Evolutionary conservation across 2,797 vertebrate species (phyloP), one percentile per base, ranked within the genome.

Genomic region (Pangasius larnaudii): DNA sequence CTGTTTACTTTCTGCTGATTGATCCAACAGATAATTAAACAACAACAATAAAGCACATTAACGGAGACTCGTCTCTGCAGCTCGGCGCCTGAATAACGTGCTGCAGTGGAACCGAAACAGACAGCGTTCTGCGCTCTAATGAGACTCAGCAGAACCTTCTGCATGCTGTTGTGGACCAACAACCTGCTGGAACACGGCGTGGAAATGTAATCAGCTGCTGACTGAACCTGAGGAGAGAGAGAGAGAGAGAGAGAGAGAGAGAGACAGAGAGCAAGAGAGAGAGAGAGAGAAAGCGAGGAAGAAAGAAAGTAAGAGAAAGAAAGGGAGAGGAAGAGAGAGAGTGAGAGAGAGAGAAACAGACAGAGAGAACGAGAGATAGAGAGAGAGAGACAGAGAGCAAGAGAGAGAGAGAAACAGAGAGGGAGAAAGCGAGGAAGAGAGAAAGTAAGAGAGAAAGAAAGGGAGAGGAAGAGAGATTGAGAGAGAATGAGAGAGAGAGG

Each of bases 61-160:
- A 87, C 89, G 86, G 89, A 89, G 81, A 86, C 88, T 90, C 59
- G 67, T 90, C 89, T 90, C 89, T 90, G 89, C 85, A 71, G 46
- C 89, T 74, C 86, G 87, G 75, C 85, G 84, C 84, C 65, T 86
- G 65, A 89, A 86, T 49, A 77, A 89, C 71, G 84, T 33, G 77
- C 49, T 11, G 78, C 36, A 22, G 78, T 51, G 77, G 36, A 84
- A 81, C 58, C 67, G 0, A 5, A 87, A 84, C 79, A 83, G 82
- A 46, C 81, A 91, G 84, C 77, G n/a, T 90, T 89, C 86, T 59
- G 2, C 63, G 51, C 82, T 84, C 86, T 42, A 90, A 87, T 86
- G 86, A 88, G n/a, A 42, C 65, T 75, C 75, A 85, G 84, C 87
- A 72, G 85, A 87, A 89, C 36, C 24, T 14, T 82, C 18, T 1